phyloP scores from a whole-genome alignment of 2,113 vertebrate genomes.

The Bungarus multicinctus region DNA sequence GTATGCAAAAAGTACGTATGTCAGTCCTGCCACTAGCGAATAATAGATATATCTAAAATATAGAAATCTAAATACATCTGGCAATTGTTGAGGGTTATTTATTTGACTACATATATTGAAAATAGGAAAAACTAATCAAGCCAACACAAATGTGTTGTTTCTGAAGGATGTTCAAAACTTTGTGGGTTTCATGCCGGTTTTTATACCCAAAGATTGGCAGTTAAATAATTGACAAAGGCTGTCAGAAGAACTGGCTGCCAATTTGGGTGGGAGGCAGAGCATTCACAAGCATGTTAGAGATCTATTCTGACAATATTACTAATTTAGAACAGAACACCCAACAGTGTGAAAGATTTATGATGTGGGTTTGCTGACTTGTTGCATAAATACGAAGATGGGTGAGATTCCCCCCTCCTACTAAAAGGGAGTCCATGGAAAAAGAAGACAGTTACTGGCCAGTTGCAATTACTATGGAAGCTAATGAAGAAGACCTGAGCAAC shows the following conservation, averaged over 20 bases:
- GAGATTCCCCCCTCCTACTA: background rate
- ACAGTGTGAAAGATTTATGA: rapidly evolving
- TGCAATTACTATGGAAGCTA: background rate
- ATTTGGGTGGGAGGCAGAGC: background rate
- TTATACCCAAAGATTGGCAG: background rate
- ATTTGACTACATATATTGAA: rapidly evolving
- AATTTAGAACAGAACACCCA: background rate
- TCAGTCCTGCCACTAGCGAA: background rate
- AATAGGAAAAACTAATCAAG: background rate
- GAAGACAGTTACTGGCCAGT: background rate
- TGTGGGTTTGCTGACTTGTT: background rate
- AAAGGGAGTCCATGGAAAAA: background rate
- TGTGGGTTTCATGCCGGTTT: background rate
- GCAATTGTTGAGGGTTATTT: rapidly evolving
- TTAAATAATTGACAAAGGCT: background rate
- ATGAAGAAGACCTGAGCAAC: background rate
- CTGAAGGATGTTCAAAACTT: rapidly evolving
- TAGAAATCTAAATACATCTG: background rate
- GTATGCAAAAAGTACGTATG: background rate
- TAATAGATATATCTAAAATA: background rate
- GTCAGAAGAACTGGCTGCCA: background rate
- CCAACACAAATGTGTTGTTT: rapidly evolving
- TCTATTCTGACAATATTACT: background rate
- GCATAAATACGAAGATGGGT: background rate
- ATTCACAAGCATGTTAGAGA: background rate